These are phyloP conservation scores for Diploptera punctata DNA, from an alignment of 2,888 invertebrate genomes.

Conservation along the genomic window DNA sequence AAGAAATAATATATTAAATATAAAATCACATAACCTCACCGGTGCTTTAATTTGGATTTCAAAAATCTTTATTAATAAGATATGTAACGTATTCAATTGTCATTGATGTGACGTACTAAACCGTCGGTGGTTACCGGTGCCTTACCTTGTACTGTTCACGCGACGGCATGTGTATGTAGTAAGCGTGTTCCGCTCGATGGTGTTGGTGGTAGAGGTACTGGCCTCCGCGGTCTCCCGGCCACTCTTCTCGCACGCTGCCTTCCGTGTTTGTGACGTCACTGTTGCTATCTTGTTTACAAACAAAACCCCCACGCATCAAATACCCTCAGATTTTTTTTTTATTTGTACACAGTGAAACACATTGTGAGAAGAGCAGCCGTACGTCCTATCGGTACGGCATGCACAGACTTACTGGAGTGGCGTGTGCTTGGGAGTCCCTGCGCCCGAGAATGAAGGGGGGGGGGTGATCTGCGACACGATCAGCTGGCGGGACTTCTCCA, in stretches of 20 bases:
- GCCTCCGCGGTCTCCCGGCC: neutral
- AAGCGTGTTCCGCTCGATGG: slow-evolving; percentile 26
- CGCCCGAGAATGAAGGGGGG: too few relatives aligned
- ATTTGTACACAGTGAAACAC: too few relatives aligned
- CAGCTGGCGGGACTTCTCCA: too few relatives aligned
- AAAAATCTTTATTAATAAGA: too few relatives aligned
- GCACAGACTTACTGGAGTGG: slow-evolving; percentile 17
- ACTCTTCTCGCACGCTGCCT: slow-evolving; percentile 15
- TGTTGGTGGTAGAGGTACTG: slow-evolving; percentile 7
- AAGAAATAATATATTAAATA: too few relatives aligned
- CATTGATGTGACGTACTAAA: too few relatives aligned
- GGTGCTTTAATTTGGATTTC: too few relatives aligned
- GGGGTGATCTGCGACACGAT: too few relatives aligned
- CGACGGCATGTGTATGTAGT: slow-evolving; percentile 30
- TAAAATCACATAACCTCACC: too few relatives aligned
- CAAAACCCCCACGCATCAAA: neutral
- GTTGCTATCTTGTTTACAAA: slow-evolving; percentile 20
- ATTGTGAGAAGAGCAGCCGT: neutral
- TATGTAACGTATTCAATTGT: too few relatives aligned
- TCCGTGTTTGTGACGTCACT: slow-evolving; percentile 28
- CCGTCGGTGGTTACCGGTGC: too few relatives aligned
- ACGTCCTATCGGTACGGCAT: slow-evolving; percentile 8
- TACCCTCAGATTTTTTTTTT: neutral
- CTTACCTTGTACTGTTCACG: slow-evolving; percentile 36
- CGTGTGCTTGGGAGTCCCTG: neutral